Conservation (phyloP, 2,888 invertebrate species). For the Baronia brevicornis region DNA sequence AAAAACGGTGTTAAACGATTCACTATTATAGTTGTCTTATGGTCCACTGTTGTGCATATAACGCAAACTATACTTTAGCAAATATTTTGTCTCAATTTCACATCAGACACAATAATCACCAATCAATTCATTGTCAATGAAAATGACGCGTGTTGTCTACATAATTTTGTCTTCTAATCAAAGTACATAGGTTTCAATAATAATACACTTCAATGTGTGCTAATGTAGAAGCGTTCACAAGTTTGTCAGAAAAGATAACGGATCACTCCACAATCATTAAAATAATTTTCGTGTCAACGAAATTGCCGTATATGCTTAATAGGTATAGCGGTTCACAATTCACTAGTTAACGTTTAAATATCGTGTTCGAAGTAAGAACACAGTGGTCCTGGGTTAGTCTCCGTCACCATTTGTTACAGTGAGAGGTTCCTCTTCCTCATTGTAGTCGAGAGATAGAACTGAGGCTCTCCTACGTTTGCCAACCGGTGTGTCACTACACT, state of each 20-base stretch:
- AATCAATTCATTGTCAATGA: slow-evolving; percentile 58
- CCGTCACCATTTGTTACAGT: slow-evolving; percentile 81
- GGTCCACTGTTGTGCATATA: slow-evolving; percentile 68
- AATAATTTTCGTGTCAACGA: slow-evolving; percentile 40
- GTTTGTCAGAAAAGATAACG: slow-evolving; percentile 29
- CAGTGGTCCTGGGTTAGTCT: slow-evolving; percentile 54
- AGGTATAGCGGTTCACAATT: slow-evolving; percentile 39
- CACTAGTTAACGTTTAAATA: slow-evolving; percentile 47
- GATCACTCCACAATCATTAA: slow-evolving; percentile 49
- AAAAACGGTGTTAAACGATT: slow-evolving; percentile 69
- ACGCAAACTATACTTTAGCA: slow-evolving; percentile 61
- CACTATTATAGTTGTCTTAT: slow-evolving; percentile 66
- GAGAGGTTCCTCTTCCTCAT: slow-evolving; percentile 84
- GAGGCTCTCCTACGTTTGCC: slow-evolving; percentile 83
- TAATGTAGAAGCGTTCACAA: slow-evolving; percentile 50
- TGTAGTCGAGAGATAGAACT: slow-evolving; percentile 83
- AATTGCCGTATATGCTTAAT: slow-evolving; percentile 31
- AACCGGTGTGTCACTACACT: slow-evolving; percentile 57
- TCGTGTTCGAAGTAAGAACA: slow-evolving; percentile 44
- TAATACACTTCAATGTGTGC: slow-evolving; percentile 51
- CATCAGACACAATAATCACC: slow-evolving; percentile 63
- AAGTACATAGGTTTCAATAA: slow-evolving; percentile 52
- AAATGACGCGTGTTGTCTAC: slow-evolving; percentile 51
- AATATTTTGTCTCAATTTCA: slow-evolving; percentile 55
- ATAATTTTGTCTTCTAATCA: slow-evolving; percentile 57